phyloP scores from a whole-genome alignment of 2,888 invertebrate species.

The Noctua janthina region DNA sequence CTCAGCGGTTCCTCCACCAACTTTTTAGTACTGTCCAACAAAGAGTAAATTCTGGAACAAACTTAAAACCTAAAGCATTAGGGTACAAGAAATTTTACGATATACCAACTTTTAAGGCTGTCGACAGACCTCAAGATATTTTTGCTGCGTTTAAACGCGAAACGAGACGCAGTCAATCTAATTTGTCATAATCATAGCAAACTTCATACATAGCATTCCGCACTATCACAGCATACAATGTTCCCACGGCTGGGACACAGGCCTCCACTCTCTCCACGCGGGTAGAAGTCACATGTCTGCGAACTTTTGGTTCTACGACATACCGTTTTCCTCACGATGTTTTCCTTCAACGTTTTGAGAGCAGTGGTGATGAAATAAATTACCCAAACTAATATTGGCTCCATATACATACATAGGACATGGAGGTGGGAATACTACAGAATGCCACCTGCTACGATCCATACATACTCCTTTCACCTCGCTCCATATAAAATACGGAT shows the following conservation, averaged over 20 bases:
- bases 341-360: not conserved
- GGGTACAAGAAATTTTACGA: constrained; percentile 2
- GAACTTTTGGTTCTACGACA: not conserved
- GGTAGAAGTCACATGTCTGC: not conserved
- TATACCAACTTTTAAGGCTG: not conserved
- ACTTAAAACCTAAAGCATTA: constrained; percentile 20
- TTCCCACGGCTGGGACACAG: not conserved
- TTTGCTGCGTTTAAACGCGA: not conserved
- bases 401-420: no score
- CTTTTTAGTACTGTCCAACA: not conserved
- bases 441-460: no score
- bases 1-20: not conserved
- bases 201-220: not conserved
- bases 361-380: not conserved
- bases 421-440: not conserved
- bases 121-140: not conserved
- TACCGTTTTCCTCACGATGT: not conserved
- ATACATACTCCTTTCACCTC: not conserved
- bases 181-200: not conserved
- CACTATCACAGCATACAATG: not conserved
- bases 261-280: not conserved
- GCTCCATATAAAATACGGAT: no score
- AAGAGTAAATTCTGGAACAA: constrained; percentile 7
- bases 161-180: not conserved
- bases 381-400: not conserved